phyloP scores from a whole-genome alignment of 2,797 vertebrate species.

The Podarcis lilfordi region DNA sequence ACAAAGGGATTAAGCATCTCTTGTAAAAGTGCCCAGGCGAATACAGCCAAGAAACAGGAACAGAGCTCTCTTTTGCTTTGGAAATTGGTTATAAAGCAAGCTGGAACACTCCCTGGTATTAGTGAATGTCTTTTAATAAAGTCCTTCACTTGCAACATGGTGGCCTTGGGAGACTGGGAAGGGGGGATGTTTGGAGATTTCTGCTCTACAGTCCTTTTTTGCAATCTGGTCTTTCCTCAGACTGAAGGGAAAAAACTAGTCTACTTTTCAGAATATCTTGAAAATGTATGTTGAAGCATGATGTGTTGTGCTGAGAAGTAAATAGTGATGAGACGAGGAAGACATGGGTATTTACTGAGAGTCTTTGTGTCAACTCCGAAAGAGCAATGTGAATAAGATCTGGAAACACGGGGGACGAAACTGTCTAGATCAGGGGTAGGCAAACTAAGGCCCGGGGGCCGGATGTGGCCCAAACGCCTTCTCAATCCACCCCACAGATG shows the following conservation, averaged over 20 bases:
- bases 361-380: slow-evolving; percentile 44
- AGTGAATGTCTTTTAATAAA: not conserved
- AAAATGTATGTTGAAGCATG: not conserved
- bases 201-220: not conserved
- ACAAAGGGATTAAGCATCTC: not conserved
- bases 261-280: not conserved
- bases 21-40: not conserved
- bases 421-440: no score
- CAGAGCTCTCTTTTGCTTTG: not conserved
- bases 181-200: not conserved
- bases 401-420: not conserved
- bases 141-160: not conserved
- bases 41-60: not conserved
- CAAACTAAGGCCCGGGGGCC: no score
- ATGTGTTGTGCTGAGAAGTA: not conserved
- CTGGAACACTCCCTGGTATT: no score
- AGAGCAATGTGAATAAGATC: not conserved
- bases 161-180: not conserved
- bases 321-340: not conserved
- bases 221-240: no score
- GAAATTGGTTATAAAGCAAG: not conserved
- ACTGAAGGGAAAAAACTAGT: not conserved
- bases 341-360: slow-evolving; percentile 38
- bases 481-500: no score
- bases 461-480: no score